Percentiles rank a stretch among this genome's conserved stretches.
Evolutionary conservation across 2,888 invertebrate genomes (phyloP).

Genomic region (Tinea pellionella): DNA sequence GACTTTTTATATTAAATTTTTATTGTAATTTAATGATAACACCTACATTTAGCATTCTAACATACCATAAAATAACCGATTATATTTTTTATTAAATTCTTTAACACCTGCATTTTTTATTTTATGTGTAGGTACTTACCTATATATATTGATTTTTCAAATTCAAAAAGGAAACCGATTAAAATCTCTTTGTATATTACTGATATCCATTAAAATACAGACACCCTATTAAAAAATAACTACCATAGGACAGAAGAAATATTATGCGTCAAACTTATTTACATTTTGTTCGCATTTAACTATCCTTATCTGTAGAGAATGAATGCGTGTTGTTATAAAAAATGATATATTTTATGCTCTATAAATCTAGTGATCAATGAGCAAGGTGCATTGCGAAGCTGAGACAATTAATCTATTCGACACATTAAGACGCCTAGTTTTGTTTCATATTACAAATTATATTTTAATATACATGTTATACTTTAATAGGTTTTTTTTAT

Average conservation of each 20-base stretch:
- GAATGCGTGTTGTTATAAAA: slow-evolving; percentile 7
- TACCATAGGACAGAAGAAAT: slow-evolving; percentile 22
- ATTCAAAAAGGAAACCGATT: no score
- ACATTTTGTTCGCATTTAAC: slow-evolving; percentile 17
- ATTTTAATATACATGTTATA: no score
- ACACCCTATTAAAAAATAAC: slow-evolving; percentile 13
- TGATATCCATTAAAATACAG: not conserved
- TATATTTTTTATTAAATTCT: no score
- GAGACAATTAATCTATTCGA: not conserved
- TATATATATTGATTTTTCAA: no score
- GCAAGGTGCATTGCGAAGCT: not conserved
- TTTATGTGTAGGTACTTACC: no score
- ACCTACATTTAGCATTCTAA: no score
- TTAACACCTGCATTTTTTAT: no score
- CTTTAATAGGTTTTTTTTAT: no score
- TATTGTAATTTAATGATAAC: no score
- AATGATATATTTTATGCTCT: not conserved
- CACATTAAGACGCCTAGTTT: not conserved
- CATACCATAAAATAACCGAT: no score
- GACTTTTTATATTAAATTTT: no score
- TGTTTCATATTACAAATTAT: not conserved
- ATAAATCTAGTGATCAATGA: slow-evolving; percentile 9
- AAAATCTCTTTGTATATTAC: no score
- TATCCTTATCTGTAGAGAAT: slow-evolving; percentile 12
- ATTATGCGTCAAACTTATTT: slow-evolving; percentile 22